Evolutionary conservation across 2,797 vertebrate genomes (phyloP), one percentile per base, ranked within the genome.

Genomic region (Hyperoplus lanceolatus): DNA sequence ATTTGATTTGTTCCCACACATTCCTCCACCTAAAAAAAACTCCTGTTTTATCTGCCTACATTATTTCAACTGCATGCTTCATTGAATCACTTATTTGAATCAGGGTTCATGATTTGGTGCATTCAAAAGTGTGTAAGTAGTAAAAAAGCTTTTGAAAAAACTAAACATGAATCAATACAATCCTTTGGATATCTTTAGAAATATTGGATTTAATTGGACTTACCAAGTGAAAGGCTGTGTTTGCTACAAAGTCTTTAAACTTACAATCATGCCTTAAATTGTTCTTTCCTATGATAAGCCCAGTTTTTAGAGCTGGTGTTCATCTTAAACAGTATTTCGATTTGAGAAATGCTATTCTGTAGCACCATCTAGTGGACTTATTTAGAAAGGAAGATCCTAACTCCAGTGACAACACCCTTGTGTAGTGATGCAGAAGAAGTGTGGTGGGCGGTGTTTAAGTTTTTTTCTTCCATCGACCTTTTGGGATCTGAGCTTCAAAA

Each of bases 361-460:
- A 60, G 58, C 80, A 65, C 74, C 90, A 83, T 73, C 86, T 83
- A n/a, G 73, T 63, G 92, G 73, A 0, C 5, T 15, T 12, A 4
- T 0, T 0, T 14, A 8, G 14, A 58, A 43, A 39, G 6, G n/a
- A 8, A 21, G 5, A 6, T n/a, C 41, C 10, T 21, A 7, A 46
- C 1, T 21, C 18, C 1, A 11, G 61, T 58, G 4, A 48, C 10
- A 48, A 48, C 45, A 51, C 15, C 1, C n/a, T 14, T 1, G 0
- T 29, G 50, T 21, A 12, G 4, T n/a, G 11, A 1, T 8, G 9
- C 53, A 6, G 5, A n/a, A 10, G 5, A 8, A 3, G 5, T 38
- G 51, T 38, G 49, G 4, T 12, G 2, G 8, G 14, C 29, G 29
- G 3, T 39, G 43, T 63, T 21, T 54, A 10, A 8, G 4, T 29